phyloP scores from a whole-genome alignment of 2,888 invertebrate genomes.

The Lymantria dispar region DNA sequence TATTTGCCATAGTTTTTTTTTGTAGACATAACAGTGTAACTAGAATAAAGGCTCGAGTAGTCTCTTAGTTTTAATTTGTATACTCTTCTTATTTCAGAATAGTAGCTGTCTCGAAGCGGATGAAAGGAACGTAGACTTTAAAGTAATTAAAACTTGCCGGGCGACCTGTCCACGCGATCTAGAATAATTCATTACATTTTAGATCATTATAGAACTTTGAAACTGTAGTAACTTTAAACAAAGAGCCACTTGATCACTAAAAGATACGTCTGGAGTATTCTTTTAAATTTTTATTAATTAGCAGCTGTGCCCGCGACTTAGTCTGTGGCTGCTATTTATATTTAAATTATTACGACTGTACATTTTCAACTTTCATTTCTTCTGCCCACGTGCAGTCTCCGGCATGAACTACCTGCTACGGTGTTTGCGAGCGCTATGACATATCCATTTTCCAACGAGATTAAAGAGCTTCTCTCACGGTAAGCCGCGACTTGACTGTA shows the following conservation, averaged over 20 bases:
- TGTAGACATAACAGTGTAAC: no score
- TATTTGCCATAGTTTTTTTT: no score
- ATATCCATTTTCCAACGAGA: no score
- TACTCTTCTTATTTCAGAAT: neutral
- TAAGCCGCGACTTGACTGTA: no score
- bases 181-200: constrained; percentile 19
- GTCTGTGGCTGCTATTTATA: no score
- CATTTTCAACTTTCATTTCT: no score
- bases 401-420: no score
- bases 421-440: no score
- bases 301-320: no score
- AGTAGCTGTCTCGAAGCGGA: constrained; percentile 10
- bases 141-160: constrained; percentile 59
- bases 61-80: neutral
- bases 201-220: constrained; percentile 15
- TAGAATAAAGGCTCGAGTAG: neutral
- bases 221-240: constrained; percentile 10
- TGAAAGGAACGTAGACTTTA: constrained; percentile 28
- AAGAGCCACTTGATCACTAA: constrained; percentile 2
- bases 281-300: neutral
- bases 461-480: no score
- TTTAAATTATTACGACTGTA: no score
- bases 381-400: no score
- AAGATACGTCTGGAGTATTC: neutral
- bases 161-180: constrained; percentile 35